A percentile compares a stretch with the other conserved stretches of the same genome.
These are phyloP conservation scores for Nemurella pictetii DNA, from an alignment of 2,888 invertebrate genomes.

Conservation along the genomic window DNA sequence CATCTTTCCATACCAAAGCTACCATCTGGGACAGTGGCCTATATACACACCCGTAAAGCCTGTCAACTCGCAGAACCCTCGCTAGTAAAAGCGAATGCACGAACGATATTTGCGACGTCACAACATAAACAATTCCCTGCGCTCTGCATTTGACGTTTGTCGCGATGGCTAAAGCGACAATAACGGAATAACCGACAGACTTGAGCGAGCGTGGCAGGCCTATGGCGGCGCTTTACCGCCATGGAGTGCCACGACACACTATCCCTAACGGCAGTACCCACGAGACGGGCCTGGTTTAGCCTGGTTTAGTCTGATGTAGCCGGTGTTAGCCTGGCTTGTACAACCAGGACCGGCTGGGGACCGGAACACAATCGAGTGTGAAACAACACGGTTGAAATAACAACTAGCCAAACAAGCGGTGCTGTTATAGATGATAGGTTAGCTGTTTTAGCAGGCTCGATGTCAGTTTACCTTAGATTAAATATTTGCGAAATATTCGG, in stretches of 20 bases:
- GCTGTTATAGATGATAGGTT: too few species aligned
- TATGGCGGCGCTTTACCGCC: background rate
- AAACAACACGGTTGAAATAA: background rate
- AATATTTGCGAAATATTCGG: background rate
- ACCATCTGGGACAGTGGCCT: background rate
- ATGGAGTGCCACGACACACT: background rate
- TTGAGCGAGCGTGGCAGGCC: background rate
- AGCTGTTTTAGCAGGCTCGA: background rate
- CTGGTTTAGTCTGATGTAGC: background rate
- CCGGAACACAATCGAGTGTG: background rate
- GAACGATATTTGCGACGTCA: background rate
- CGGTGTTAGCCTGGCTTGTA: background rate
- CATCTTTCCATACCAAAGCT: background rate
- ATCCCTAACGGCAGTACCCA: background rate
- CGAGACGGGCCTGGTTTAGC: background rate
- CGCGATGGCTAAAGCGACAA: background rate
- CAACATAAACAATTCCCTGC: background rate
- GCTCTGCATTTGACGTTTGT: background rate
- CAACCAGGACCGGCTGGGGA: background rate
- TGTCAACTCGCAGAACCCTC: background rate
- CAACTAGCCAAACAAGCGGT: background rate
- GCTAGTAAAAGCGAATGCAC: background rate
- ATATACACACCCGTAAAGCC: background rate
- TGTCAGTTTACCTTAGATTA: background rate
- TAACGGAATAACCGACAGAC: background rate